Percentiles rank a stretch among this genome's conserved stretches.
Conservation (phyloP, 1,140 invertebrate species). For the Dreissena polymorpha region DNA sequence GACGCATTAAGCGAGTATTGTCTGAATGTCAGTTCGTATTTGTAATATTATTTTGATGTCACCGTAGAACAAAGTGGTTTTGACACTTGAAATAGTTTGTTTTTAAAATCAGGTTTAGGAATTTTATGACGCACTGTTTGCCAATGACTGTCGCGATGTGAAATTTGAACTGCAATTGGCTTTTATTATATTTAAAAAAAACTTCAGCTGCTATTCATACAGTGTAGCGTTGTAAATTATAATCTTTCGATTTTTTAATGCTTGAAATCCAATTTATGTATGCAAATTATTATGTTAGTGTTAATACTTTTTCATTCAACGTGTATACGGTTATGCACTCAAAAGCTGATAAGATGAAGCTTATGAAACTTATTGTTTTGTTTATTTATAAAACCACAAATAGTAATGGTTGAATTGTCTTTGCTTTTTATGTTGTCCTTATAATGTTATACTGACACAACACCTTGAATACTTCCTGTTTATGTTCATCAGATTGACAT, state of each 20-base stretch:
- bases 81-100: background rate
- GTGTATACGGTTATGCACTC: no score
- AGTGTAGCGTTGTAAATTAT: background rate
- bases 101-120: background rate
- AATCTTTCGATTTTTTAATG: background rate
- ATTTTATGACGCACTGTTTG: background rate
- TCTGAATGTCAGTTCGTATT: conserved; percentile 24
- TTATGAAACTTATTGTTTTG: no score
- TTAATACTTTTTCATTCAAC: no score
- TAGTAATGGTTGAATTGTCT: no score
- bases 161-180: conserved; percentile 30
- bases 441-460: no score
- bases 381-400: no score
- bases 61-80: background rate
- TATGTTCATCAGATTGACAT: background rate
- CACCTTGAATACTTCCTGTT: no score
- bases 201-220: background rate
- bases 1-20: conserved; percentile 22
- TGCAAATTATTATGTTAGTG: background rate
- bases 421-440: no score
- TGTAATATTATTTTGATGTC: background rate
- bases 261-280: no score
- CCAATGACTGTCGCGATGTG: conserved; percentile 4
- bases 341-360: no score
- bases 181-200: conserved; percentile 11